A percentile compares a stretch with the other conserved stretches of the same genome.
phyloP scores from a whole-genome alignment of 1,140 invertebrate genomes.

The Pseudobourletiella spinata region DNA sequence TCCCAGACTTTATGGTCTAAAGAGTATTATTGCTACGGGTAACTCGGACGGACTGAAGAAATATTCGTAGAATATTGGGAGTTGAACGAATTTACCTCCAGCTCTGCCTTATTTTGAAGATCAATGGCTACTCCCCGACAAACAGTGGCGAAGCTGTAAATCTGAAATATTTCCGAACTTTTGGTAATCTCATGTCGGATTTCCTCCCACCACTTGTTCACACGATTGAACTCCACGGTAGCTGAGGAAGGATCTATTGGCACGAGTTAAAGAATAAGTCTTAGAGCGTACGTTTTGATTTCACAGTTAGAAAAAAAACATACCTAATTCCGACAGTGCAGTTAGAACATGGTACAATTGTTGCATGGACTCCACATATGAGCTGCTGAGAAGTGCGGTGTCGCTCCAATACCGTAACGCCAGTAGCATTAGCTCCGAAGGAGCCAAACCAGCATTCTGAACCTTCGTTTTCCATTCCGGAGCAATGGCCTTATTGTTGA shows the following conservation, averaged over 20 bases:
- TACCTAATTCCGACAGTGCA: slow-evolving; percentile 42
- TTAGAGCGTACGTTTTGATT: background rate
- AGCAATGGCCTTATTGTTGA: slow-evolving; percentile 43
- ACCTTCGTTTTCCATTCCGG: slow-evolving; percentile 45
- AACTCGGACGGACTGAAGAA: background rate
- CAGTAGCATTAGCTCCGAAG: slow-evolving; percentile 52
- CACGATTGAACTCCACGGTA: slow-evolving; percentile 51
- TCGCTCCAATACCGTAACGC: slow-evolving; percentile 58
- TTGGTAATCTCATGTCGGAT: slow-evolving; percentile 59
- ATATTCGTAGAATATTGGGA: background rate
- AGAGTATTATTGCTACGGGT: background rate
- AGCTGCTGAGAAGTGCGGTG: slow-evolving; percentile 39
- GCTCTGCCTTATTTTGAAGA: slow-evolving; percentile 40
- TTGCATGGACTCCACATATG: slow-evolving; percentile 43
- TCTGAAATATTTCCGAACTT: slow-evolving; percentile 58
- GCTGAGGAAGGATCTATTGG: slow-evolving; percentile 37
- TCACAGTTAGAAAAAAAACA: slow-evolving; percentile 18
- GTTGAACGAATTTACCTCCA: slow-evolving; percentile 35
- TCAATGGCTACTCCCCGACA: slow-evolving; percentile 59
- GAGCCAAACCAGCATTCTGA: slow-evolving; percentile 48
- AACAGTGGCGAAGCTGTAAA: slow-evolving; percentile 62
- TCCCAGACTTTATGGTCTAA: slow-evolving; percentile 10
- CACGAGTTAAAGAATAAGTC: background rate
- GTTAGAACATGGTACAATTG: slow-evolving; percentile 45
- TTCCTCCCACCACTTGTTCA: slow-evolving; percentile 63